A percentile compares a stretch with the other conserved stretches of the same genome.
These are phyloP conservation scores for Bombus sylvicola DNA, from an alignment of 1,140 invertebrate genomes.

Conservation along the genomic window DNA sequence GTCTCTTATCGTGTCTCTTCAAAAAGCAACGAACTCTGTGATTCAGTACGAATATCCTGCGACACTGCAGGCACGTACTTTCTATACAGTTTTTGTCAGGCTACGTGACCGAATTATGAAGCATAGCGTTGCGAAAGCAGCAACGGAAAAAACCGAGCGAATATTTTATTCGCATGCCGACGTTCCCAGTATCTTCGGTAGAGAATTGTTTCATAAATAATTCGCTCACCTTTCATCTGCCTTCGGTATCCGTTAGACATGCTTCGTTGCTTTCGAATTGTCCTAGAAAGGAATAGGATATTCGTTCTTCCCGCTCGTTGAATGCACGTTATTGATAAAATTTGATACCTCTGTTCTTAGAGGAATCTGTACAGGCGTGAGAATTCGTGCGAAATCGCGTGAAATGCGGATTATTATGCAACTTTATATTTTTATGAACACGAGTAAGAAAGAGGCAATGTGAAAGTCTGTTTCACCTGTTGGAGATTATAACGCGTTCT, in stretches of 20 bases:
- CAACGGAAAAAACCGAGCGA: neutral
- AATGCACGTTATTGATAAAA: too few species aligned
- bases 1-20: conserved; percentile 23
- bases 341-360: too few species aligned
- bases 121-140: too few species aligned
- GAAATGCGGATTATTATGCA: too few species aligned
- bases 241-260: neutral
- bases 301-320: too few species aligned
- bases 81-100: conserved; percentile 36
- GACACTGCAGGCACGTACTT: conserved; percentile 17
- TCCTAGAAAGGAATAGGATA: neutral
- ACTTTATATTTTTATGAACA: too few species aligned
- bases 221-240: neutral
- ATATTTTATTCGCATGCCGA: conserved; percentile 35
- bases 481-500: too few species aligned
- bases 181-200: neutral
- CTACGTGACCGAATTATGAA: conserved; percentile 53
- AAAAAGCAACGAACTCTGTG: neutral
- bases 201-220: conserved; percentile 4
- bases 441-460: neutral
- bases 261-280: neutral
- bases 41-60: conserved; percentile 31
- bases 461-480: too few species aligned
- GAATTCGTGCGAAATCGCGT: too few species aligned
- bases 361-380: too few species aligned